Base-by-base conservation (phyloP, 2,888 invertebrate genomes). In the Caenorhabditis japonica region DNA sequence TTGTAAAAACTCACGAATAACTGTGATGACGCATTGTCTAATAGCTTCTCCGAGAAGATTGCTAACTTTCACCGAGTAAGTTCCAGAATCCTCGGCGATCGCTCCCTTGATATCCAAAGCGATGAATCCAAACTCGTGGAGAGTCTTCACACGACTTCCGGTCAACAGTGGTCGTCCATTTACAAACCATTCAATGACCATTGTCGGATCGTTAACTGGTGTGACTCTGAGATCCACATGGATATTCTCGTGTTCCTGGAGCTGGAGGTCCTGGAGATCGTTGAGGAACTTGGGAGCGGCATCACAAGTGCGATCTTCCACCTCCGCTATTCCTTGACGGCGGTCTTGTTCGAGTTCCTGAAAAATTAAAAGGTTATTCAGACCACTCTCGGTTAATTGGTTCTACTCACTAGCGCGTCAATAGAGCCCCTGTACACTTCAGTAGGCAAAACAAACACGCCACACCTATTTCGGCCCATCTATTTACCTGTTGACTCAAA, bases 101-200 rank as follows among this genome's bases (percentile, higher is more conserved):
- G 94, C 93, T 15, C 93, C 81, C 62, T 76, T 80, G 60, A 84
- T 79, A 30, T 80, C 77, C 36, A 85, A 61, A 21, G 82, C 79
- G 7, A 96, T 94, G 87, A 94, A 94, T 25, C 95, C 96, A 87
- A 96, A 96, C 88, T 96, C 95, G 84, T 80, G 79, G 10, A 77
- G 76, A 13, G 84, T 79, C 59, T 82, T 82, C 19, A 86, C 82
- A 46, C 85, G 73, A 68, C 79, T 79, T 59, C 84, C 87, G 43
- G 83, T 83, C 23, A 93, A 93, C 84, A 99, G 92, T 2, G 96
- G 95, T 85, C 92, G 91, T 56, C 95, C 97, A 89, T 99, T 94
- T 88, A 94, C 93, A 90, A 92, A 96, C 99, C 97, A 99, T 90
- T 97, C 97, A 10, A 99, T 95, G 81, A 93, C 92, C 97, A 99